Evolutionary conservation across 2,888 invertebrate genomes (phyloP).

Genomic region (Mesorhabditis belari): DNA sequence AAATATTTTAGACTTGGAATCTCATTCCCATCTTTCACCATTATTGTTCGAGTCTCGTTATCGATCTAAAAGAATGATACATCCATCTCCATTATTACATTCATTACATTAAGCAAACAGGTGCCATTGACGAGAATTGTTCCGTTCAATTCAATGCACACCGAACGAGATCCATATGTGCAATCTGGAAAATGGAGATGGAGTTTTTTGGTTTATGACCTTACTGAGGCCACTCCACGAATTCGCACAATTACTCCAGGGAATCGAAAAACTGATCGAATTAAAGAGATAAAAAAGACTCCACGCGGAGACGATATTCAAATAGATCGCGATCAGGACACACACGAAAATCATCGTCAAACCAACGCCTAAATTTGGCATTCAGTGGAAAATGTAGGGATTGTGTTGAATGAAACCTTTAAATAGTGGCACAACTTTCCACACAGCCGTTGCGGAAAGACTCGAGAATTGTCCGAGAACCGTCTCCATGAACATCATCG

Average conservation of each 20-base stretch:
- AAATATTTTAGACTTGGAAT: constrained; percentile 60
- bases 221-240: constrained; percentile 69
- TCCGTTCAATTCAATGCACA: constrained; percentile 42
- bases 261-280: constrained; percentile 74
- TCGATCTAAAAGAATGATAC: constrained; percentile 3
- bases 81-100: not conserved
- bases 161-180: constrained; percentile 38
- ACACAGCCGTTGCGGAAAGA: constrained; percentile 69
- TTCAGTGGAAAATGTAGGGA: not conserved
- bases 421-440: constrained; percentile 73
- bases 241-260: constrained; percentile 81
- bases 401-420: constrained; percentile 51
- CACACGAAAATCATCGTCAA: constrained; percentile 61
- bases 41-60: constrained; percentile 10
- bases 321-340: constrained; percentile 58
- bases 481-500: constrained; percentile 74
- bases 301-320: constrained; percentile 61
- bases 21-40: constrained; percentile 28
- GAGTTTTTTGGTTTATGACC: constrained; percentile 2
- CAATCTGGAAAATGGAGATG: constrained; percentile 31
- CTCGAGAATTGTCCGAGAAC: constrained; percentile 72
- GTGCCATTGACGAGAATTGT: constrained; percentile 46
- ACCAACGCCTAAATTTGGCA: constrained; percentile 55
- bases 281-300: constrained; percentile 62
- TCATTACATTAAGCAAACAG: constrained; percentile 25